phyloP scores from a whole-genome alignment of 2,113 vertebrate species.

The Tyrannus savana region DNA sequence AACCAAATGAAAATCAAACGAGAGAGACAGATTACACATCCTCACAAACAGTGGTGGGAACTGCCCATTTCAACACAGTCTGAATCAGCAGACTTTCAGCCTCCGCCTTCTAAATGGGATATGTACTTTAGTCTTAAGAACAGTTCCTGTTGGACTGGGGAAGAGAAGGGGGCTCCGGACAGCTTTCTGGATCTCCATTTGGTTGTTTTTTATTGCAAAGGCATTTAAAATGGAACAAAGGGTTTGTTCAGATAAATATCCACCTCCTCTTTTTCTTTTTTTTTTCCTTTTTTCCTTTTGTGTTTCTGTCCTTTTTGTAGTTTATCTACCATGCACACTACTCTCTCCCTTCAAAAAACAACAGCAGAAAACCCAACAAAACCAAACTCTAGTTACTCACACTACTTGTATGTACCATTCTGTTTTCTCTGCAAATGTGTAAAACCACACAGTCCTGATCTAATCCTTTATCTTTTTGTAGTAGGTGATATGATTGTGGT shows the following conservation, averaged over 20 bases:
- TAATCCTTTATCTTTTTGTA: not conserved
- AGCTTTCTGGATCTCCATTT: not conserved
- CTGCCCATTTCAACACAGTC: not conserved
- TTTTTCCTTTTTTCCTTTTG: not conserved
- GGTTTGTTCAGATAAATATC: not conserved
- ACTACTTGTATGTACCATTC: not conserved
- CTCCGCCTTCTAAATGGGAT: not conserved
- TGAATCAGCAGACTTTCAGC: not conserved
- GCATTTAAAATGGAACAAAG: not conserved
- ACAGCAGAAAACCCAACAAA: not conserved
- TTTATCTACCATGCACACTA: not conserved
- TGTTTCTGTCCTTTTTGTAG: not conserved
- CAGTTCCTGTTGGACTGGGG: not conserved
- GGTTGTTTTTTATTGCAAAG: not conserved
- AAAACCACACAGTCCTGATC: not conserved
- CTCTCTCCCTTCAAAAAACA: not conserved
- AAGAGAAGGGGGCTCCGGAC: not conserved
- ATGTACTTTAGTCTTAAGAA: not conserved
- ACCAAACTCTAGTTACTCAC: not conserved
- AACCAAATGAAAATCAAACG: not conserved
- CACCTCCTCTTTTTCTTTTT: not conserved
- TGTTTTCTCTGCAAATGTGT: not conserved
- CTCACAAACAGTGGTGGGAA: not conserved
- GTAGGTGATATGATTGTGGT: not conserved
- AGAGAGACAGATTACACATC: accelerated